phyloP scores from a whole-genome alignment of 2,888 invertebrate genomes.

The Nudaria mundana region DNA sequence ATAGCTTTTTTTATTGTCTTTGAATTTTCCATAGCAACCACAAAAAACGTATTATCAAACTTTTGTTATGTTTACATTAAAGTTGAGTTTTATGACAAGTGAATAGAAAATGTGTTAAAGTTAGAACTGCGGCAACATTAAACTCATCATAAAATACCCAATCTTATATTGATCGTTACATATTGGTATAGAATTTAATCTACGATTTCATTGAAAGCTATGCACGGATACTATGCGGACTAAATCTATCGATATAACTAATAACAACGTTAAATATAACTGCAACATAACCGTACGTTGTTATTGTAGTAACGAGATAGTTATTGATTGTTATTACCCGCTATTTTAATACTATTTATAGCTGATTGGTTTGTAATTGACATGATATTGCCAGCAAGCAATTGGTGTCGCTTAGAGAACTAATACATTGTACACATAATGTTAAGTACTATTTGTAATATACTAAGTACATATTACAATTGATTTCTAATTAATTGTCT shows the following conservation, averaged over 20 bases:
- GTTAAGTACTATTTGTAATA: too few species aligned
- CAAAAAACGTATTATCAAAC: too few species aligned
- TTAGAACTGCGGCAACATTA: too few species aligned
- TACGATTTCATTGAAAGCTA: background rate
- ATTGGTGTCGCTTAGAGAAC: slow-evolving; percentile 27
- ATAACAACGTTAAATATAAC: background rate
- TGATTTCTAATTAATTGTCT: background rate
- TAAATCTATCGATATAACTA: background rate
- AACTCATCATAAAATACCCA: background rate
- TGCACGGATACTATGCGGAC: background rate
- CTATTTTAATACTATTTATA: slow-evolving; percentile 36
- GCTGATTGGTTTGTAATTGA: slow-evolving; percentile 53
- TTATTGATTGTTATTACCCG: slow-evolving; percentile 43
- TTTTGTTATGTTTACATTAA: too few species aligned
- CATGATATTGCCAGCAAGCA: slow-evolving; percentile 38
- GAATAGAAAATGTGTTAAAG: too few species aligned
- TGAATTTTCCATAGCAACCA: too few species aligned
- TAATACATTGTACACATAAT: background rate
- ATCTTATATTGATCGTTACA: background rate
- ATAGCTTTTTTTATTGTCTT: too few species aligned
- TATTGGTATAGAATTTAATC: background rate
- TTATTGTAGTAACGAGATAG: slow-evolving; percentile 37
- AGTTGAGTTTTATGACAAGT: too few species aligned
- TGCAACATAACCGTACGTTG: background rate
- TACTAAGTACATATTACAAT: background rate